phyloP scores from a whole-genome alignment of 35 echinoderm and acorn worm species.

The Patiria miniata region DNA sequence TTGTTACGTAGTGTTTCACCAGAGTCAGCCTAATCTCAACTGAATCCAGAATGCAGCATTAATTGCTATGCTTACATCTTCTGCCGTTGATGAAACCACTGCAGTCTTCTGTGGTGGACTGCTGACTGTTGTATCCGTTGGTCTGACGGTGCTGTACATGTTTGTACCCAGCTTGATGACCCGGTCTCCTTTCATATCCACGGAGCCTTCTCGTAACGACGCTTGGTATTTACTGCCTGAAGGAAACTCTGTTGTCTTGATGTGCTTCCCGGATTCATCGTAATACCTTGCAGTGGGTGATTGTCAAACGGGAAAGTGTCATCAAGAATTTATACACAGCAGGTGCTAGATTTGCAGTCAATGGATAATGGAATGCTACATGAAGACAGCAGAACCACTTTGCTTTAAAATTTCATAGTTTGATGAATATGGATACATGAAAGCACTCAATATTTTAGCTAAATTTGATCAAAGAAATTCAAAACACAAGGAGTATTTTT shows the following conservation, averaged over 20 bases:
- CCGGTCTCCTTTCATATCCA: conserved; percentile 70
- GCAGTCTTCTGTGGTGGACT: conserved; percentile 26
- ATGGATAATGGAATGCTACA: background rate
- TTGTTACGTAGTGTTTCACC: too few species aligned
- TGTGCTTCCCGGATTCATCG: conserved; percentile 57
- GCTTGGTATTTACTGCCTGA: conserved; percentile 71
- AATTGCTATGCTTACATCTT: conserved; percentile 53
- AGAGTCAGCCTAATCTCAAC: too few species aligned
- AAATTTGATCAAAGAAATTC: too few species aligned
- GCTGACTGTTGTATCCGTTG: conserved; percentile 77
- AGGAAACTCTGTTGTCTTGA: conserved; percentile 72
- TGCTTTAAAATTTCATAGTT: too few species aligned
- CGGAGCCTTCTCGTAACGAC: conserved; percentile 72
- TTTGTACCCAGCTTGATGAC: conserved; percentile 91
- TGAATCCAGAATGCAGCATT: too few species aligned
- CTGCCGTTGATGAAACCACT: conserved; percentile 27
- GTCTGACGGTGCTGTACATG: conserved; percentile 83
- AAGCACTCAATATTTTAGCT: too few species aligned
- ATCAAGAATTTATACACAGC: background rate
- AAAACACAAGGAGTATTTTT: too few species aligned
- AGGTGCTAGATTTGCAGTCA: background rate
- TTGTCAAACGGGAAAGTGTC: background rate
- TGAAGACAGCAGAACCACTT: too few species aligned
- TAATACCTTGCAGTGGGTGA: conserved; percentile 54
- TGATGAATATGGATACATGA: too few species aligned